A percentile compares a stretch with the other conserved stretches of the same genome.
phyloP scores from a whole-genome alignment of 2,113 vertebrate species.

The Aegithalos caudatus region DNA sequence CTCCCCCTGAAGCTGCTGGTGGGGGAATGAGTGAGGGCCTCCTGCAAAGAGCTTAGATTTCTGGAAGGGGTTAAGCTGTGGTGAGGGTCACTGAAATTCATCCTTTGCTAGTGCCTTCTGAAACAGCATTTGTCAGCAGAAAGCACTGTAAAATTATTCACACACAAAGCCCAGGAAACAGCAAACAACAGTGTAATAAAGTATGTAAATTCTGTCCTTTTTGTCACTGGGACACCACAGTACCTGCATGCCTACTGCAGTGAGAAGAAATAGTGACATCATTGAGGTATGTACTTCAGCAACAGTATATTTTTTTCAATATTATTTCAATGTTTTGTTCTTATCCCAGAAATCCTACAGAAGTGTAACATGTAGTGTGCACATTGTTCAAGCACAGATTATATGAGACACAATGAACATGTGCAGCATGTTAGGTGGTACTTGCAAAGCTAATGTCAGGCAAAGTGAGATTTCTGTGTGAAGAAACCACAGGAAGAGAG shows the following conservation, averaged over 20 bases:
- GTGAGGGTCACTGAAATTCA: not conserved
- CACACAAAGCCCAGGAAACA: not conserved
- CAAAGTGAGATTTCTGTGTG: not conserved
- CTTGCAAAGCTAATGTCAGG: not conserved
- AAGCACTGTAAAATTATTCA: not conserved
- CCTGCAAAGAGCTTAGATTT: not conserved
- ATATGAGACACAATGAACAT: not conserved
- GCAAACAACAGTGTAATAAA: not conserved
- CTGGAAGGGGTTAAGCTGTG: not conserved
- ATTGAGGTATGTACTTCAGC: not conserved
- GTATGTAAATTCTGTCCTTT: not conserved
- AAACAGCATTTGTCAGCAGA: not conserved
- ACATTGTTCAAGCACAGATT: not conserved
- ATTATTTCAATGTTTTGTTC: not conserved
- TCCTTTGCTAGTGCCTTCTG: not conserved
- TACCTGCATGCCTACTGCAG: not conserved
- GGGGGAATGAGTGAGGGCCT: rapidly evolving
- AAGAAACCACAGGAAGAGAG: not conserved
- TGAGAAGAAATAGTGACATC: not conserved
- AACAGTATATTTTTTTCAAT: not conserved
- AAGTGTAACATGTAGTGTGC: not conserved
- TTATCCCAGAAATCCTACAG: not conserved
- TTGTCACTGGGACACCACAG: not conserved
- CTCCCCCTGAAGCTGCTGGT: not conserved
- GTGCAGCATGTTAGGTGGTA: not conserved